phyloP scores from a whole-genome alignment of 1,140 invertebrate genomes.

The Trachymyrmex septentrionalis region DNA sequence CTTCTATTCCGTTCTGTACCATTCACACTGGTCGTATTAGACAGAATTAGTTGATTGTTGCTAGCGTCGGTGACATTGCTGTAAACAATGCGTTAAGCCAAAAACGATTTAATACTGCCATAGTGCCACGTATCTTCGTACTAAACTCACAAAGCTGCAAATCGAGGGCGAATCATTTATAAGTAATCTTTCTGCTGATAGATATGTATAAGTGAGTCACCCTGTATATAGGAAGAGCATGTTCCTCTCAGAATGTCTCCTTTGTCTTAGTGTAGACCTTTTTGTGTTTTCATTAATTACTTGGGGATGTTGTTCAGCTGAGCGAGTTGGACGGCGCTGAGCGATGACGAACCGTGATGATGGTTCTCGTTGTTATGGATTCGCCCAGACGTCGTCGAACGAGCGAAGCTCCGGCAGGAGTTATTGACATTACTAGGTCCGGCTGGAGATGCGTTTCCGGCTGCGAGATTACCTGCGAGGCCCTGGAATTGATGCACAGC shows the following conservation, averaged over 20 bases:
- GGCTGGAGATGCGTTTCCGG: conserved; percentile 74
- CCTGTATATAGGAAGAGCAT: conserved; percentile 83
- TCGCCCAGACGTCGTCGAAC: conserved; percentile 66
- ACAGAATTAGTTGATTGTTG: conserved; percentile 77
- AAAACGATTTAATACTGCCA: conserved; percentile 11
- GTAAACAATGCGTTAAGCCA: conserved; percentile 45
- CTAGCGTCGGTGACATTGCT: conserved; percentile 79
- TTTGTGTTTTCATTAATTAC: conserved; percentile 79
- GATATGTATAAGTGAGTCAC: conserved; percentile 80
- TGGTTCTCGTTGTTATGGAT: conserved; percentile 70
- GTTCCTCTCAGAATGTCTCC: conserved; percentile 80
- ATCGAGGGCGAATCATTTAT: conserved; percentile 78
- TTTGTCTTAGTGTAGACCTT: conserved; percentile 78
- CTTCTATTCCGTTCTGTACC: conserved; percentile 75
- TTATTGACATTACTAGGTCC: conserved; percentile 76
- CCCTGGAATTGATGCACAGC: conserved; percentile 90
- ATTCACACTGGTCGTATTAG: conserved; percentile 71
- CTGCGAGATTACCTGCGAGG: conserved; percentile 85
- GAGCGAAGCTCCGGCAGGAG: conserved; percentile 62
- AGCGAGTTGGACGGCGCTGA: conserved; percentile 67
- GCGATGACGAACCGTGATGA: conserved; percentile 69
- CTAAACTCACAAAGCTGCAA: conserved; percentile 35
- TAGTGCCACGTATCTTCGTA: background rate
- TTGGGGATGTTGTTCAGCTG: conserved; percentile 79
- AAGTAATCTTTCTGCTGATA: conserved; percentile 72